A percentile compares a stretch with the other conserved stretches of the same genome.
Conservation (phyloP, 2,797 vertebrate genomes). For the Neostethus bicornis region DNA sequence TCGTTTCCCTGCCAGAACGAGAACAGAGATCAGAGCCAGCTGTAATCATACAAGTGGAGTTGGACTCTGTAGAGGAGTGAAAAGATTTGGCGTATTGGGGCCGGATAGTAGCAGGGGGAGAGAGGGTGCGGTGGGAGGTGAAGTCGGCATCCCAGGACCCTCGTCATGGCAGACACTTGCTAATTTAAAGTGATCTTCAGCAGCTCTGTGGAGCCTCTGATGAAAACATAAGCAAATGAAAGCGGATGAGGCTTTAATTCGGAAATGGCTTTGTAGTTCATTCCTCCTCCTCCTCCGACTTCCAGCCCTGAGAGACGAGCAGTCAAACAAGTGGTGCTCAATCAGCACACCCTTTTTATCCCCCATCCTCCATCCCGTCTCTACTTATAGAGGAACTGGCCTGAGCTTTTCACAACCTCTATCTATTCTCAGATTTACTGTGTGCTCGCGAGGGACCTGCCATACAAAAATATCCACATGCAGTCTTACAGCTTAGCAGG, state of each 20-base stretch:
- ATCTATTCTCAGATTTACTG: slow-evolving; percentile 44
- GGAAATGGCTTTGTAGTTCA: slow-evolving; percentile 62
- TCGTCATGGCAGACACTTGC: slow-evolving; percentile 60
- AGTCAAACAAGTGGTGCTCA: slow-evolving; percentile 58
- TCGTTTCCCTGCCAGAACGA: slow-evolving; percentile 34
- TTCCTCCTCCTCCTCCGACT: background rate
- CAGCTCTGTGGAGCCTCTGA: slow-evolving; percentile 43
- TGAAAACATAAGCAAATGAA: slow-evolving; percentile 49
- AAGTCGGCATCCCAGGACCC: slow-evolving; percentile 55
- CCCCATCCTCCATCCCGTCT: slow-evolving; percentile 9
- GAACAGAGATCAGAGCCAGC: slow-evolving; percentile 60
- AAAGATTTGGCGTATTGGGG: slow-evolving; percentile 38
- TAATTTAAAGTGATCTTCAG: slow-evolving; percentile 62
- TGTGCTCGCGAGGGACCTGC: slow-evolving; percentile 55
- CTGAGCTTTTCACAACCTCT: slow-evolving; percentile 20
- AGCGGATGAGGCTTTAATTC: slow-evolving; percentile 63
- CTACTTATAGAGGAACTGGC: slow-evolving; percentile 30
- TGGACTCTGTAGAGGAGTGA: slow-evolving; percentile 44
- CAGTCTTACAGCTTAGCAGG: slow-evolving; percentile 50
- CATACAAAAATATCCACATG: slow-evolving; percentile 61
- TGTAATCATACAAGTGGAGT: slow-evolving; percentile 47
- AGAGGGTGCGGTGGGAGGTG: slow-evolving; percentile 10
- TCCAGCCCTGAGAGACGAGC: slow-evolving; percentile 55
- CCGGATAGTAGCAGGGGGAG: slow-evolving; percentile 26
- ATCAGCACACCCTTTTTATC: slow-evolving; percentile 44